Percentiles rank a stretch among this genome's conserved stretches.
These are phyloP conservation scores for Arrhamphus sclerolepis DNA, from an alignment of 2,797 vertebrate genomes.

Conservation along the genomic window DNA sequence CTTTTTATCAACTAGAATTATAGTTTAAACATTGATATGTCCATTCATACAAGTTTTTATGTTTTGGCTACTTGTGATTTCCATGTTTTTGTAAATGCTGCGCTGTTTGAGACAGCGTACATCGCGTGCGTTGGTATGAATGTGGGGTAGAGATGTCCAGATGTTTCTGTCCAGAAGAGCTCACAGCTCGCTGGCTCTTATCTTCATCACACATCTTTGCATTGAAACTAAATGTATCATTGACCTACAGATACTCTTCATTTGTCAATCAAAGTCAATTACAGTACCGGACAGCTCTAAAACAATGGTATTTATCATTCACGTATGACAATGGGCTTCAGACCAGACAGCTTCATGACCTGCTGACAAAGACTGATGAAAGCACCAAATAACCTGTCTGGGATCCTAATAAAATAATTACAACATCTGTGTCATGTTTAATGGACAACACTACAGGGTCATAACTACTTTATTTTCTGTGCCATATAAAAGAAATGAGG, in stretches of 20 bases:
- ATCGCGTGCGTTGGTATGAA: constrained; percentile 31
- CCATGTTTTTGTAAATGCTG: constrained; percentile 56
- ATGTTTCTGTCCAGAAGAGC: constrained; percentile 9
- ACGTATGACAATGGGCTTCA: constrained; percentile 36
- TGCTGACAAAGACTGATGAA: constrained; percentile 12
- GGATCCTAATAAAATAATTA: constrained; percentile 34
- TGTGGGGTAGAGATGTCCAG: constrained; percentile 29
- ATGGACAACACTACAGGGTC: neutral
- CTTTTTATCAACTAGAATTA: constrained; percentile 58
- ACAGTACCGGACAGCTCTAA: neutral
- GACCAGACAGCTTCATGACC: constrained; percentile 50
- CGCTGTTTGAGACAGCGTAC: constrained; percentile 34
- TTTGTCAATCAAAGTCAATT: constrained; percentile 19
- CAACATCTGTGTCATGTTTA: constrained; percentile 26
- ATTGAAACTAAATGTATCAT: constrained; percentile 11
- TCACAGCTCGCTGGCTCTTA: constrained; percentile 15
- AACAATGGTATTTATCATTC: constrained; percentile 8
- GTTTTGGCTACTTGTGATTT: constrained; percentile 53
- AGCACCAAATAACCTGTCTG: constrained; percentile 7
- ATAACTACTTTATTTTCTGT: neutral
- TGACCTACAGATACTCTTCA: constrained; percentile 3
- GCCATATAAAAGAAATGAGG: neutral
- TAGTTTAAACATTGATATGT: constrained; percentile 60
- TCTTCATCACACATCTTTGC: constrained; percentile 38
- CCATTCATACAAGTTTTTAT: constrained; percentile 66